Evolutionary conservation across 2,888 invertebrate genomes (phyloP), one percentile per base, ranked within the genome.

Genomic region (Agonopterix heracliana): DNA sequence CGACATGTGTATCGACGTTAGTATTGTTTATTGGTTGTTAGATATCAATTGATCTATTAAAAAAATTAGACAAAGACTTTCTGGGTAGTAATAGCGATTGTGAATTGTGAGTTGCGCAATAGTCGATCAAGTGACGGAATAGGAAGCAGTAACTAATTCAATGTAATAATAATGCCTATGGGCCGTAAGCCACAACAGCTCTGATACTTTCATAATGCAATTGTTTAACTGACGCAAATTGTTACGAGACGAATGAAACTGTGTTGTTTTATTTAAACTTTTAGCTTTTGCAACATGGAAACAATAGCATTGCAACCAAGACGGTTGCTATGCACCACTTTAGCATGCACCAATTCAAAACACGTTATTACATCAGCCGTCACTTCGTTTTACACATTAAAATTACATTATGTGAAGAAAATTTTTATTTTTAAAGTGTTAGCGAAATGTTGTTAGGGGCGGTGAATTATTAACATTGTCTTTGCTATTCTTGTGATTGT

Each of bases 271-370:
- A 13, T 13, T 41, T 13, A 13, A 41, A 13, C 5, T 41, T 13
- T 11, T 41, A 12, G 12, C 43, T 26, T 43, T 48, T 26, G 35
- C 34, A 35, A 13, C 36, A 12, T 34, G 26, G 41, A 41, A 34
- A 43, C 42, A 57, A 62, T 55, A 55, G 52, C 54, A 60, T 59
- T 54, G 61, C 62, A 64, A 60, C 3, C 5, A 26, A 26, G 26
- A 56, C 56, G 54, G 56, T 54, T 59, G 61, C 66, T 68, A 71
- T 67, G 68, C 59, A 53, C 41, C 52, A 45, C 44, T 40, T 11
- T 40, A 5, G 2, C n/a, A n/a, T 4, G 40, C 40, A 26, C 26
- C 26, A 26, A 26, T 26, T 26, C 26, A 26, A 26, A 26, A 26
- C 26, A 26, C 17, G 17, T 17, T 17, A 17, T 17, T 17, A 17